Evolutionary conservation across 2,113 vertebrate species (phyloP), one percentile per base, ranked within the genome.

Genomic region (Lepidothrix coronata): DNA sequence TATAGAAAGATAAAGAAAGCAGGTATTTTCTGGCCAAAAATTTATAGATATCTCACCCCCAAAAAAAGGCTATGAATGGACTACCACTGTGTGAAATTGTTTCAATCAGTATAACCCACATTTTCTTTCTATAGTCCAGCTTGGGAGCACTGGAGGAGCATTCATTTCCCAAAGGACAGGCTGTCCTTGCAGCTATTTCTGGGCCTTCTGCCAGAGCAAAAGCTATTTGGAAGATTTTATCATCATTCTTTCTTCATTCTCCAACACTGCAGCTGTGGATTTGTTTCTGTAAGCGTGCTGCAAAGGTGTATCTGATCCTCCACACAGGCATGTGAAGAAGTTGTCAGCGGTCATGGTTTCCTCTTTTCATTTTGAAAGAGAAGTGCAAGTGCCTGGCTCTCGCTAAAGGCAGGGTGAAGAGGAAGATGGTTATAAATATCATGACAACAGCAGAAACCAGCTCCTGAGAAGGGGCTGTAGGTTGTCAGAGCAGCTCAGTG

Each of bases 171-270:
- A 46, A 87, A 96, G 93, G 95, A 68, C 92, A 51, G 65, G 28
- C 44, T 89, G 91, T 70, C 96, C 93, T 96, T 96, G 95, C 73
- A 89, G 79, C 44, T 87, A 58, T 89, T 91, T 81, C 86, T 93
- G 73, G 91, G 95, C 95, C 86, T 91, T 77, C 73, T 85, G 92
- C 93, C 91, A 94, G 88, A 85, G 51, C 79, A 93, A 96, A 93
- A 89, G 71, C 73, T 75, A 41, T 81, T 91, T 28, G 35, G 51
- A 78, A 97, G 70, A 87, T 61, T 93, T 95, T 89, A 68, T 86
- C 51, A 0, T 77, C 65, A 14, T 59, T 80, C 55, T 74, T 85
- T 68, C 74, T 86, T 91, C 76, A 30, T 35, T 78, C 44, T 61
- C 65, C 61, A 43, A 41, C 57, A 72, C 83, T 94, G 85, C 93